Base-by-base conservation (phyloP, 2,888 invertebrate species). In the Aphrophora alni region DNA sequence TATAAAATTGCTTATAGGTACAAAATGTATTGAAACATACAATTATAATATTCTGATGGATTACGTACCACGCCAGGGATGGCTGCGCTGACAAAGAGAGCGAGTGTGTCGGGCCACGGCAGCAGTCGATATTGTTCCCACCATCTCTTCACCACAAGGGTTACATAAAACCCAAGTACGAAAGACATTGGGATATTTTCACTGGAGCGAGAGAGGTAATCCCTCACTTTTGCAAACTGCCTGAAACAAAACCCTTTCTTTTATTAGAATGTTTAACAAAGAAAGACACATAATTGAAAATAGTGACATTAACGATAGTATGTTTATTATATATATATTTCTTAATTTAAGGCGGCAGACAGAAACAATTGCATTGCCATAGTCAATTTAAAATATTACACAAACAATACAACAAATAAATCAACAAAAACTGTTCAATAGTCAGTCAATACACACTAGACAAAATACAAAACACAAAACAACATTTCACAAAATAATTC, bases 121-220 rank as follows among this genome's bases (percentile, higher is more conserved):
- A 98, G 90, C 83, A 96, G 90, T 89, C 94, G 94, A 90, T 97
- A 97, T 88, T 98, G 97, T 87, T 97, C 96, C 97, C 97, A 98
- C 97, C 97, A 98, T 86, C 98, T 91, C 87, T 95, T 95, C 85
- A 98, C 97, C 77, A 98, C 95, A 85, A 97, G 91, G 86, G 94
- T 95, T 84, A 98, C 97, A 90, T 97, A 98, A 91, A 98, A 98
- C 81, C 97, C 98, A 85, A 98, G 92, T 78, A 98, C 97, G 90
- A 98, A 98, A 38, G 97, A 96, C 93, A 98, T 95, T 59, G 98
- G 98, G 87, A 98, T 97, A 82, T 95, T 94, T 88, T 95, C 96
- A 87, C 94, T 94, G 88, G 96, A 96, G 86, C 94, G 93, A 81
- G 95, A 93, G 88, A 97, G 97, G 89, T 97, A 97, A 85, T 92